Percentiles rank a stretch among this genome's conserved stretches.
phyloP scores from a whole-genome alignment of 1,140 invertebrate species.

The Drosophila takahashii region DNA sequence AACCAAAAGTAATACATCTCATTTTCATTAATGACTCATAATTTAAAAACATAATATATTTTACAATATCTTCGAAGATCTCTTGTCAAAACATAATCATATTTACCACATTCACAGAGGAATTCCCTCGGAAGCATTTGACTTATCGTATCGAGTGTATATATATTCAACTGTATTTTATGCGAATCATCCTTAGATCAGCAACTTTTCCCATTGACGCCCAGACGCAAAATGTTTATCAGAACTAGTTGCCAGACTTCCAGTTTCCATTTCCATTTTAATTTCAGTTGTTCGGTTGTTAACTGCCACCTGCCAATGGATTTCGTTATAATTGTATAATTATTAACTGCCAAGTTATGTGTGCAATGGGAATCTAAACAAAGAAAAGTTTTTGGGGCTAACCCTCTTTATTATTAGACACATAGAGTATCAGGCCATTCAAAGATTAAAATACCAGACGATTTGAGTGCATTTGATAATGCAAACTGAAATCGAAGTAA shows the following conservation, averaged over 20 bases:
- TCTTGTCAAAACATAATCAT: background rate
- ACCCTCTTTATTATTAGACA: constrained; percentile 18
- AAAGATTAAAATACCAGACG: constrained; percentile 23
- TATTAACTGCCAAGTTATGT: background rate
- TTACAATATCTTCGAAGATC: background rate
- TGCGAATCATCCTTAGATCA: constrained; percentile 39
- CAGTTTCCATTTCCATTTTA: constrained; percentile 11
- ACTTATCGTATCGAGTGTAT: constrained; percentile 14
- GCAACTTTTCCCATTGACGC: constrained; percentile 20
- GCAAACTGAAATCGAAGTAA: constrained; percentile 4
- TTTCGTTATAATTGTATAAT: background rate
- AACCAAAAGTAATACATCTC: too few species aligned
- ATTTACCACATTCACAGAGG: background rate
- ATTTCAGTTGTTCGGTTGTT: background rate
- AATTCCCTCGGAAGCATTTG: constrained; percentile 1
- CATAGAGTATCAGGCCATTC: constrained; percentile 13
- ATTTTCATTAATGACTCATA: background rate
- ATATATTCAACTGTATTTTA: constrained; percentile 16
- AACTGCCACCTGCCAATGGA: constrained; percentile 1
- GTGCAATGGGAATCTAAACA: background rate
- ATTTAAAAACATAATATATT: background rate
- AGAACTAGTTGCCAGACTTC: constrained; percentile 6
- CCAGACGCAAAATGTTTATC: background rate
- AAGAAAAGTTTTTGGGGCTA: background rate
- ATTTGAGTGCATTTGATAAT: constrained; percentile 33